Evolutionary conservation across 2,888 invertebrate species (phyloP).

Genomic region (Nipponacmea schrenckii): DNA sequence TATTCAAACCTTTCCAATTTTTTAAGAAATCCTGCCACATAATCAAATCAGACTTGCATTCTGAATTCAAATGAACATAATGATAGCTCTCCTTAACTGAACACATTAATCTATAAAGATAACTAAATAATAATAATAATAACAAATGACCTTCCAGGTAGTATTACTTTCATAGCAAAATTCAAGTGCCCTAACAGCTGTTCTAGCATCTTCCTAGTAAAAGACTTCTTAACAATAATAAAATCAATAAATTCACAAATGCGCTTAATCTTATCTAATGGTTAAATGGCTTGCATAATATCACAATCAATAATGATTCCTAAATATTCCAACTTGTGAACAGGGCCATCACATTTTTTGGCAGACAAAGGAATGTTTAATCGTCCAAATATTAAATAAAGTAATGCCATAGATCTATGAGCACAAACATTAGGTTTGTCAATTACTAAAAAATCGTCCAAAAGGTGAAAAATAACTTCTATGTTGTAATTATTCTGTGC

Average conservation of each 20-base stretch:
- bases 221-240: conserved; percentile 14
- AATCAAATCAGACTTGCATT: conserved; percentile 22
- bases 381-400: conserved; percentile 20
- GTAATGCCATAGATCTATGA: conserved; percentile 12
- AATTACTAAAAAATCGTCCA: conserved; percentile 25
- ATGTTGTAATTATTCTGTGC: conserved; percentile 13
- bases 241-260: conserved; percentile 16
- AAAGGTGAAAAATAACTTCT: conserved; percentile 15
- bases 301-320: conserved; percentile 27
- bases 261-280: conserved; percentile 19
- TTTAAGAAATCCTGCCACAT: conserved; percentile 22
- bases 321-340: conserved; percentile 26
- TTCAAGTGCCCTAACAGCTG: conserved; percentile 27
- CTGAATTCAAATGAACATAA: conserved; percentile 20
- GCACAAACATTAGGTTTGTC: conserved; percentile 11
- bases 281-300: conserved; percentile 27
- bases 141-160: conserved; percentile 31
- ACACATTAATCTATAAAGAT: conserved; percentile 20
- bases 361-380: conserved; percentile 25
- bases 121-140: no score
- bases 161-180: conserved; percentile 26
- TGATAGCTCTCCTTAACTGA: conserved; percentile 19
- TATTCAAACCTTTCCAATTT: conserved; percentile 20
- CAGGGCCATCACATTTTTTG: conserved; percentile 28
- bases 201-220: conserved; percentile 27